These are phyloP conservation scores for Anoplopoma fimbria DNA, from an alignment of 2,113 vertebrate species.

Conservation along the genomic window DNA sequence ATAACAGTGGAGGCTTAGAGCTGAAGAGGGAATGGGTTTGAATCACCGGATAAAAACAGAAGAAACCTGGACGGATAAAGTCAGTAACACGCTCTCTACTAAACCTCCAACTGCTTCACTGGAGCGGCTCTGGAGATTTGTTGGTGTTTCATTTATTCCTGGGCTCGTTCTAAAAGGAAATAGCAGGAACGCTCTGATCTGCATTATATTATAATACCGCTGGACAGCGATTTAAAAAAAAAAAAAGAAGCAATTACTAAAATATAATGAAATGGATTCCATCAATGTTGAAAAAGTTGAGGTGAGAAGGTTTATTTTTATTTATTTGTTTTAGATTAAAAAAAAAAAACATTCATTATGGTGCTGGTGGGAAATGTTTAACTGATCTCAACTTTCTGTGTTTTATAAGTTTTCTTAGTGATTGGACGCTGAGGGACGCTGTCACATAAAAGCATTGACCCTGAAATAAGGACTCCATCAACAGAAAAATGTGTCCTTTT, in stretches of 20 bases:
- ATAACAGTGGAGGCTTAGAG: conserved; percentile 7
- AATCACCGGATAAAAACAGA: conserved; percentile 45
- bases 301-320: too few relatives aligned
- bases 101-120: conserved; percentile 37
- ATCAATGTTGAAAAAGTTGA: not conserved
- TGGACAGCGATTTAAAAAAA: too few relatives aligned
- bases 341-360: not conserved
- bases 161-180: too few relatives aligned
- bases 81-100: not conserved
- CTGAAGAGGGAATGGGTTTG: too few relatives aligned
- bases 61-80: conserved; percentile 23
- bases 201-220: not conserved
- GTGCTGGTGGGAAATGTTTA: not conserved
- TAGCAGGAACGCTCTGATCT: not conserved
- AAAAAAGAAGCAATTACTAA: too few relatives aligned
- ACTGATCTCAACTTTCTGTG: not conserved
- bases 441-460: not conserved
- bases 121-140: not conserved
- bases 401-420: not conserved
- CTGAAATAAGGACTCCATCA: not conserved
- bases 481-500: not conserved
- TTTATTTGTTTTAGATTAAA: too few relatives aligned
- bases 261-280: not conserved
- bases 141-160: not conserved
- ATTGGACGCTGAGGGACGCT: not conserved